Percentiles rank a stretch among this genome's conserved stretches.
Evolutionary conservation across 2,113 vertebrate genomes (phyloP).

Genomic region (Thalassarche chlororhynchos): DNA sequence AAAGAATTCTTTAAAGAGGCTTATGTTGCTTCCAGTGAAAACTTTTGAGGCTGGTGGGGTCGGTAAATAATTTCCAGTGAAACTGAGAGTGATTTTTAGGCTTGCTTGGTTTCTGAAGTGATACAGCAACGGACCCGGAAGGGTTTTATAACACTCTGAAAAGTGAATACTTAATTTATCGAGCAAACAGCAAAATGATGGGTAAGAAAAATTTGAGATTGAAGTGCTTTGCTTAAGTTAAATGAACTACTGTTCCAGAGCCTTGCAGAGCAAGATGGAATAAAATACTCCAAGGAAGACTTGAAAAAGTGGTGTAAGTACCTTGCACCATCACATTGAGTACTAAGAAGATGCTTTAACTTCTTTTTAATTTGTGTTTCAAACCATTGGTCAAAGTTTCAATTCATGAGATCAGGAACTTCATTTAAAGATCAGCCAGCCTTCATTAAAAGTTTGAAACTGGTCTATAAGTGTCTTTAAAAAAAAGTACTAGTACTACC

Average conservation of each 20-base stretch:
- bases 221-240: not conserved
- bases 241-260: not conserved
- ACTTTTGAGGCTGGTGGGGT: not conserved
- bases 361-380: constrained; percentile 8
- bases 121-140: not conserved
- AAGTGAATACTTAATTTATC: not conserved
- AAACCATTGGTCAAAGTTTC: not conserved
- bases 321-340: not conserved
- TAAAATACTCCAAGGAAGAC: not conserved
- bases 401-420: not conserved
- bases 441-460: not conserved
- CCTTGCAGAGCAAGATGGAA: not conserved
- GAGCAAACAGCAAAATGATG: not conserved
- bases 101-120: constrained; percentile 4
- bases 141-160: not conserved
- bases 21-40: constrained; percentile 29
- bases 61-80: not conserved
- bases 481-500: not conserved
- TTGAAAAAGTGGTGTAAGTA: not conserved
- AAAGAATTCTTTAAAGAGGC: not conserved
- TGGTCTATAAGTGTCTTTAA: not conserved
- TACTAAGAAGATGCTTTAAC: not conserved
- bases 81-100: not conserved
- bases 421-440: not conserved
- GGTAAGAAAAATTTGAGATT: not conserved